Evolutionary conservation across 2,113 vertebrate species (phyloP).

Genomic region (Sigmodon hispidus): DNA sequence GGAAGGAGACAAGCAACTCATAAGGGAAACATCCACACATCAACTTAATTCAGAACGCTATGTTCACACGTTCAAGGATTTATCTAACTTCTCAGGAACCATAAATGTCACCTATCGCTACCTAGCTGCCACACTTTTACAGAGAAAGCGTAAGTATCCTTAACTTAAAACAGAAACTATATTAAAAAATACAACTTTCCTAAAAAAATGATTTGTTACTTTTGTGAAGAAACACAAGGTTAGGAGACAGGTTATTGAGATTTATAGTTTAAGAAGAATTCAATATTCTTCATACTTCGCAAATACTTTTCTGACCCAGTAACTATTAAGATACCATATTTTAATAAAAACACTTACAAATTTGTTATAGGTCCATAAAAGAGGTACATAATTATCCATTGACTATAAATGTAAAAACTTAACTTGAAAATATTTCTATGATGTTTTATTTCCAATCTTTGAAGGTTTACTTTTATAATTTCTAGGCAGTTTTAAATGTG

Average conservation of each 20-base stretch:
- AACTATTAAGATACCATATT: background rate
- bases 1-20: constrained; percentile 94
- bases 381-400: background rate
- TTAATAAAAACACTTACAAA: background rate
- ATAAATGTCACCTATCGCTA: constrained; percentile 97
- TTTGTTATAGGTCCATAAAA: background rate
- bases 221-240: background rate
- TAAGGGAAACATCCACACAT: constrained; percentile 92
- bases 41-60: constrained; percentile 93
- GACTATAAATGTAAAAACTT: background rate
- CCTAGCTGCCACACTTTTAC: constrained; percentile 93
- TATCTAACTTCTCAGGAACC: constrained; percentile 96
- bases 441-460: background rate
- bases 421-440: background rate
- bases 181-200: background rate
- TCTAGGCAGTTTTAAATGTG: background rate
- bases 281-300: background rate
- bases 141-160: constrained; percentile 93
- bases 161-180: background rate
- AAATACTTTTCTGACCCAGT: background rate
- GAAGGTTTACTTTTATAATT: constrained; percentile 24
- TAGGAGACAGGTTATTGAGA: background rate
- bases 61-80: constrained; percentile 93
- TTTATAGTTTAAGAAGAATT: background rate
- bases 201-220: background rate